Percentiles rank a stretch among this genome's conserved stretches.
Conservation (phyloP, 2,113 vertebrate genomes). For the Sporophila hypoxantha region DNA sequence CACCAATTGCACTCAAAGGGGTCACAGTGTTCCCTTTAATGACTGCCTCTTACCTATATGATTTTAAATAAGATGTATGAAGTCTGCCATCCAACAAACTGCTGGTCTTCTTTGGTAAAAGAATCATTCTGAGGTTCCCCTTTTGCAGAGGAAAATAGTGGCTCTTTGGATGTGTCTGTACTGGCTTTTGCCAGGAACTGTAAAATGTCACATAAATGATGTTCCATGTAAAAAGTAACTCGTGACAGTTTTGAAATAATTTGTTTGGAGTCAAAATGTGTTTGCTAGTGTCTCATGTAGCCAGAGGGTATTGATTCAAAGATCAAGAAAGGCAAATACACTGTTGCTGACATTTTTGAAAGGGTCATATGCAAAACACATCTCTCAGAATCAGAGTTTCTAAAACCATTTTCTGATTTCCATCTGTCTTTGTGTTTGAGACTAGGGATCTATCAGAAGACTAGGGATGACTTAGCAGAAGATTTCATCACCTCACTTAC, state of each 20-base stretch:
- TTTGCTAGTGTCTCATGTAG: neutral
- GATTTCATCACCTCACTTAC: neutral
- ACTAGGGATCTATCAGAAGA: neutral
- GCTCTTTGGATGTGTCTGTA: neutral
- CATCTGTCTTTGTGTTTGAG: neutral
- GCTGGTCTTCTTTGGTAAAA: neutral
- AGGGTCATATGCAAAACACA: neutral
- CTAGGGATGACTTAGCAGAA: neutral
- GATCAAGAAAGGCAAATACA: neutral
- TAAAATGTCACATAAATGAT: neutral
- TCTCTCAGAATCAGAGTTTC: neutral
- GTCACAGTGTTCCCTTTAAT: neutral
- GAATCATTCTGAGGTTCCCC: neutral
- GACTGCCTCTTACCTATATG: neutral
- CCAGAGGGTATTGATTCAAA: constrained; percentile 15
- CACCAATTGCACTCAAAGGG: neutral
- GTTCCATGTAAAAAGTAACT: neutral
- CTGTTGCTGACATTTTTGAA: neutral
- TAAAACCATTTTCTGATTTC: neutral
- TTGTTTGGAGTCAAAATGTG: neutral
- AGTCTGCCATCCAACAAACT: neutral
- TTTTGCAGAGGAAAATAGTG: neutral
- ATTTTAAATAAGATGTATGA: neutral
- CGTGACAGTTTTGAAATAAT: neutral
- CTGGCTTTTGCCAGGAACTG: neutral